phyloP scores from a whole-genome alignment of 2,797 vertebrate species.

The Acanthurus tractus region DNA sequence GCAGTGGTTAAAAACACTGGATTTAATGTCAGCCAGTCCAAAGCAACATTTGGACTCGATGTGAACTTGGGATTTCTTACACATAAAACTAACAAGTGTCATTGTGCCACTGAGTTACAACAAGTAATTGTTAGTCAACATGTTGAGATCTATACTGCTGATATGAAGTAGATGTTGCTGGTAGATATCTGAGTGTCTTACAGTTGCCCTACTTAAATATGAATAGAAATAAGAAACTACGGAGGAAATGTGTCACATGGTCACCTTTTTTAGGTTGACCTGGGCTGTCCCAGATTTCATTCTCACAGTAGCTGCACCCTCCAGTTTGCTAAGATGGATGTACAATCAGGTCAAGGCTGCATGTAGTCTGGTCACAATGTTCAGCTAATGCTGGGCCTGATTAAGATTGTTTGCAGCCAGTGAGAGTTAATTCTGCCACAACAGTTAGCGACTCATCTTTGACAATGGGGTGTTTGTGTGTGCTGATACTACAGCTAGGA shows the following conservation, averaged over 20 bases:
- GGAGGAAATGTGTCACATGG: constrained; percentile 65
- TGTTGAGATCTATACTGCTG: not conserved
- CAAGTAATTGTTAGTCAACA: not conserved
- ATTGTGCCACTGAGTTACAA: not conserved
- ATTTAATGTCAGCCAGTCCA: not conserved
- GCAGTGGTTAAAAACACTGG: not conserved
- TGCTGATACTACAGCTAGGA: not conserved
- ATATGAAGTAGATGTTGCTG: not conserved
- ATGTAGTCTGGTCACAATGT: constrained; percentile 47
- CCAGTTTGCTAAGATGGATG: constrained; percentile 36
- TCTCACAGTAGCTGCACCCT: constrained; percentile 48
- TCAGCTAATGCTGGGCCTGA: not conserved
- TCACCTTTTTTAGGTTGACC: constrained; percentile 74
- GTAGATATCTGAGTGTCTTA: constrained; percentile 18
- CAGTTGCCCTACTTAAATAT: constrained; percentile 65
- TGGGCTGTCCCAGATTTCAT: constrained; percentile 76
- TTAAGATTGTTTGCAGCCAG: constrained; percentile 7
- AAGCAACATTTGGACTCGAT: not conserved
- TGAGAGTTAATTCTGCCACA: not conserved
- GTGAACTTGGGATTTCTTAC: not conserved
- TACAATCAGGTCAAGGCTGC: constrained; percentile 68
- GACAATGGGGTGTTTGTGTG: not conserved
- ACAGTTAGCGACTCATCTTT: not conserved
- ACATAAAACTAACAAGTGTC: not conserved
- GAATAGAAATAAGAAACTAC: constrained; percentile 57